Percentiles rank a stretch among this genome's conserved stretches.
These are phyloP conservation scores for Aplochiton taeniatus DNA, from an alignment of 2,797 vertebrate species.

Conservation along the genomic window DNA sequence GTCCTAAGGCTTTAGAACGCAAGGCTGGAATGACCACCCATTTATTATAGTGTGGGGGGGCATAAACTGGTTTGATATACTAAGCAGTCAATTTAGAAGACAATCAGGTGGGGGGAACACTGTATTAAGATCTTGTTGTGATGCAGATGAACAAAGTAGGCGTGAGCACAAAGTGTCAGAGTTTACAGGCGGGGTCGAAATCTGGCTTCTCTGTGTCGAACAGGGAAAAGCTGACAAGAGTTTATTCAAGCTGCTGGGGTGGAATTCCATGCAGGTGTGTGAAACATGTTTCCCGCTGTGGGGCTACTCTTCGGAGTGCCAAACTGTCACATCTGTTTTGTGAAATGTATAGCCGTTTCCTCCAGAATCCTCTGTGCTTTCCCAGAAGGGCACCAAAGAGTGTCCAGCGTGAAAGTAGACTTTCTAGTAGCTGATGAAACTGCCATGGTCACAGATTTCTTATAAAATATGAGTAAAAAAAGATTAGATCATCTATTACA, in stretches of 20 bases:
- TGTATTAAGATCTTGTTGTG: slow-evolving; percentile 1
- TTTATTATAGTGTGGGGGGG: background rate
- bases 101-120: background rate
- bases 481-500: no score
- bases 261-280: slow-evolving; percentile 46
- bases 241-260: slow-evolving; percentile 27
- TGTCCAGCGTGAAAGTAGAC: background rate
- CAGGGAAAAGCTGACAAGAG: slow-evolving; percentile 22
- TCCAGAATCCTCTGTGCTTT: background rate
- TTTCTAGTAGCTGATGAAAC: background rate
- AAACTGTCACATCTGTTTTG: slow-evolving; percentile 44
- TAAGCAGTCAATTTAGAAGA: slow-evolving; percentile 5
- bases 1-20: no score
- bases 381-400: background rate
- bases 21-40: no score
- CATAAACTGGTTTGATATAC: background rate
- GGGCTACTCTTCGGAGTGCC: slow-evolving; percentile 17
- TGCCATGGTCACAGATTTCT: background rate
- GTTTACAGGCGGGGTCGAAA: slow-evolving; percentile 32
- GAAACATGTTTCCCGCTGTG: slow-evolving; percentile 35
- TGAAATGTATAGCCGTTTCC: slow-evolving; percentile 13
- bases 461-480: background rate
- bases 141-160: background rate
- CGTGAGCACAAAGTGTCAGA: slow-evolving; percentile 28
- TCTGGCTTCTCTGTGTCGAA: slow-evolving; percentile 13